Base-by-base conservation (phyloP, 2,113 vertebrate species). In the Anoura caudifer region DNA sequence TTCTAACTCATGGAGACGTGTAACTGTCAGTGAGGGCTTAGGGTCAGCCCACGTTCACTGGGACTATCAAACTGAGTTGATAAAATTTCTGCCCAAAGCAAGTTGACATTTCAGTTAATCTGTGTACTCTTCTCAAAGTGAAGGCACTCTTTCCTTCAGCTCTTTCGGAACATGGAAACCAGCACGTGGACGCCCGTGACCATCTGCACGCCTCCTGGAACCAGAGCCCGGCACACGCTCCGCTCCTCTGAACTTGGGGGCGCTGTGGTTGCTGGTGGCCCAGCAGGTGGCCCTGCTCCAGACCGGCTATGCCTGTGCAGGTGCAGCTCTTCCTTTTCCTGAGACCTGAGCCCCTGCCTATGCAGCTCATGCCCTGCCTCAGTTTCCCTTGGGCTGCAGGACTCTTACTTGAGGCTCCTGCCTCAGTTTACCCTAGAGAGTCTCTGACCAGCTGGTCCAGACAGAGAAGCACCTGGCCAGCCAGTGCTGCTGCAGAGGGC, bases 61-160 rank as follows among this genome's bases (percentile, higher is more conserved):
- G 43, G 61, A 33, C 69, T 80, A 54, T 87, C 80, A 90, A 63
- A 87, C 3, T 12, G 77, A 90, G 72, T 47, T 85, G 56, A 84
- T 92, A 24, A 28, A 56, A 95, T 92, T 97, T 92, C 94, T 96
- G 90, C 87, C 90, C 59, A 56, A 72, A 94, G 94, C 63, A 76
- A 95, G 41, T 9, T 85, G 96, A 77, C 90, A 90, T 95, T 96
- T 96, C 59, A 81, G 87, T 81, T 84, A 77, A 92, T 61, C 67
- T 17, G 38, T 65, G 31, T 2, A 11, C 43, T 13, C 11, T 56
- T 54, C 31, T 61, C 54, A 43, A 67, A 84, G 84, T 22, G 56
- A 92, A 90, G 41, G 7, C 31, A 6, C 5, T 2, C 9, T 52
- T 91, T 50, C 69, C 59, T 38, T 28, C 45, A 80, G 31, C 38